phyloP scores from a whole-genome alignment of 2,797 vertebrate species.

The Chelon auratus region DNA sequence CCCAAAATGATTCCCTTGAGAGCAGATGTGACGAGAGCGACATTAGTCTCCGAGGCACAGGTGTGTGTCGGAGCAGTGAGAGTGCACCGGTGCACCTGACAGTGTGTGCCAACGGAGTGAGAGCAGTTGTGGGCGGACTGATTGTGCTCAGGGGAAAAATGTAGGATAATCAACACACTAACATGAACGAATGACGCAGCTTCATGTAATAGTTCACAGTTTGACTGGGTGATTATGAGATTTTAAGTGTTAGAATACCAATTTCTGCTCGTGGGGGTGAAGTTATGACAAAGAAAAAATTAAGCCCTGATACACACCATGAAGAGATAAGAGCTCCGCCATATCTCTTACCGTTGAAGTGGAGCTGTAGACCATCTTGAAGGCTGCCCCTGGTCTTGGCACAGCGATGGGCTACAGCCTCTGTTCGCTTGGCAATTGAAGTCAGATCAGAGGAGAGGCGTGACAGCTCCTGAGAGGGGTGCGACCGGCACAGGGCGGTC shows the following conservation, averaged over 20 bases:
- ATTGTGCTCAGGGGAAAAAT: conserved; percentile 68
- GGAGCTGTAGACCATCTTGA: conserved; percentile 90
- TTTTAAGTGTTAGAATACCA: conserved; percentile 46
- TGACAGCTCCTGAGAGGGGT: conserved; percentile 90
- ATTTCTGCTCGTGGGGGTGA: conserved; percentile 17
- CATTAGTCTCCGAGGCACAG: conserved; percentile 80
- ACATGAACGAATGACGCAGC: conserved; percentile 54
- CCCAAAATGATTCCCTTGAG: conserved; percentile 77
- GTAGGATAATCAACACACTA: conserved; percentile 67
- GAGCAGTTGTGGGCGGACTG: conserved; percentile 59
- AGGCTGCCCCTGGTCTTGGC: conserved; percentile 86
- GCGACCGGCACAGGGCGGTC: conserved; percentile 90
- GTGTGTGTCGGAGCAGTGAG: conserved; percentile 77
- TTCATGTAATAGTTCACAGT: conserved; percentile 39
- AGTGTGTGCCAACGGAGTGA: conserved; percentile 68
- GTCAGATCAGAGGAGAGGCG: conserved; percentile 88
- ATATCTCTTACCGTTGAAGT: conserved; percentile 87
- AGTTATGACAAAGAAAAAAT: conserved; percentile 1
- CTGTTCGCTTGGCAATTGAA: conserved; percentile 89
- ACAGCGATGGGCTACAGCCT: conserved; percentile 88
- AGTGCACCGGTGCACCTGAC: conserved; percentile 61
- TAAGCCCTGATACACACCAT: not conserved
- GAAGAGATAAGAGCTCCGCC: not conserved
- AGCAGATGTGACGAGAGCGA: conserved; percentile 75
- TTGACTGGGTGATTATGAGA: conserved; percentile 54